Evolutionary conservation across 2,888 invertebrate genomes (phyloP).

Genomic region (Ectemnius cavifrons): DNA sequence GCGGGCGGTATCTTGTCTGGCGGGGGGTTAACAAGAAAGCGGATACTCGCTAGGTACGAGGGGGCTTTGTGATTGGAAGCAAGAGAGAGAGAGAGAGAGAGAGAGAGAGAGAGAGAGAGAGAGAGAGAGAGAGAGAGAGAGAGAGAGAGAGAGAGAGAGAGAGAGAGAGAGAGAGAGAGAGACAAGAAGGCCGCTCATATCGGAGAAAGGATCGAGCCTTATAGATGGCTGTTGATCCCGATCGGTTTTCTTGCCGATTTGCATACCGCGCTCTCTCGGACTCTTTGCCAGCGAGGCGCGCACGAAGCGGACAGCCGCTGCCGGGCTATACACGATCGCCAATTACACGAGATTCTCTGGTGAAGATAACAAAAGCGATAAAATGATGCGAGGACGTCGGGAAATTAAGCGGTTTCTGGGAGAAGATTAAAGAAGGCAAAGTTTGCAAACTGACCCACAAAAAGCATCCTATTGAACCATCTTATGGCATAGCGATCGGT

Average conservation of each 20-base stretch:
- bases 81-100: no score
- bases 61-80: no score
- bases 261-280: slow-evolving; percentile 42
- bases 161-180: no score
- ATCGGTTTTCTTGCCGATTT: slow-evolving; percentile 60
- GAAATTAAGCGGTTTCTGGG: slow-evolving; percentile 18
- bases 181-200: slow-evolving; percentile 18
- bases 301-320: slow-evolving; percentile 44
- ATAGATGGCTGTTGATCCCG: slow-evolving; percentile 52
- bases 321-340: slow-evolving; percentile 44
- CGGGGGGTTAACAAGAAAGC: not conserved
- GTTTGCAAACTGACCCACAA: no score
- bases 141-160: no score
- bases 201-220: slow-evolving; percentile 40
- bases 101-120: no score
- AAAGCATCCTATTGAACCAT: no score
- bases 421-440: no score
- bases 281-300: slow-evolving; percentile 23
- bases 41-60: slow-evolving; percentile 2
- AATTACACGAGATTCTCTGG: slow-evolving; percentile 50
- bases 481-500: no score
- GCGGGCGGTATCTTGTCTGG: not conserved
- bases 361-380: slow-evolving; percentile 44
- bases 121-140: not conserved
- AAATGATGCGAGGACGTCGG: slow-evolving; percentile 16